Evolutionary conservation across 2,797 vertebrate species (phyloP).

Genomic region (Acanthurus lineatus): DNA sequence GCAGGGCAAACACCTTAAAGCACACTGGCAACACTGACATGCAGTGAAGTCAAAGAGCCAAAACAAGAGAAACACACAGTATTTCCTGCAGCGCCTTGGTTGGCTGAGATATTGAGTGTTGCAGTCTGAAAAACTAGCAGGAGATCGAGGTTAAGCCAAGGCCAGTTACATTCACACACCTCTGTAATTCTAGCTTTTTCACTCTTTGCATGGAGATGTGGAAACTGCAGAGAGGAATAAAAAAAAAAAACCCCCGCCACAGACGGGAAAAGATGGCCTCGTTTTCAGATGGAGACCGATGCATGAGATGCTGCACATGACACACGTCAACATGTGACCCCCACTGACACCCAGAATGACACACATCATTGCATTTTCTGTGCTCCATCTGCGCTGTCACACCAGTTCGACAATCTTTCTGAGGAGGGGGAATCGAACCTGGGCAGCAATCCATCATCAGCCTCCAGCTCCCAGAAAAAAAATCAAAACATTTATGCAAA

Average conservation of each 20-base stretch:
- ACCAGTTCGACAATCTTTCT: slow-evolving; percentile 18
- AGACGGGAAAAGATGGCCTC: slow-evolving; percentile 28
- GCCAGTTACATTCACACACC: slow-evolving; percentile 32
- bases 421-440: slow-evolving; percentile 7
- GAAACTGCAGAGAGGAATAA: background rate
- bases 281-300: slow-evolving; percentile 24
- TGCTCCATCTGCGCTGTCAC: slow-evolving; percentile 55
- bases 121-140: slow-evolving; percentile 20
- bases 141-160: slow-evolving; percentile 33
- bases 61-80: slow-evolving; percentile 33
- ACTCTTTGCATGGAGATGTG: slow-evolving; percentile 32
- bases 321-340: slow-evolving; percentile 50
- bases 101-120: slow-evolving; percentile 8
- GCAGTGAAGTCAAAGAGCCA: slow-evolving; percentile 28
- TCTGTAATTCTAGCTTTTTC: slow-evolving; percentile 26
- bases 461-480: slow-evolving; percentile 7
- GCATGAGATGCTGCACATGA: slow-evolving; percentile 22
- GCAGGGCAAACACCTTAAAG: slow-evolving; percentile 31
- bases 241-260: background rate
- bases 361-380: slow-evolving; percentile 47
- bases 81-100: slow-evolving; percentile 29
- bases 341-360: slow-evolving; percentile 42
- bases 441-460: slow-evolving; percentile 52
- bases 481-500: slow-evolving; percentile 39
- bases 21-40: slow-evolving; percentile 42